These are phyloP conservation scores for Dicyrtomina minuta DNA, from an alignment of 2,888 invertebrate genomes.

Conservation along the genomic window DNA sequence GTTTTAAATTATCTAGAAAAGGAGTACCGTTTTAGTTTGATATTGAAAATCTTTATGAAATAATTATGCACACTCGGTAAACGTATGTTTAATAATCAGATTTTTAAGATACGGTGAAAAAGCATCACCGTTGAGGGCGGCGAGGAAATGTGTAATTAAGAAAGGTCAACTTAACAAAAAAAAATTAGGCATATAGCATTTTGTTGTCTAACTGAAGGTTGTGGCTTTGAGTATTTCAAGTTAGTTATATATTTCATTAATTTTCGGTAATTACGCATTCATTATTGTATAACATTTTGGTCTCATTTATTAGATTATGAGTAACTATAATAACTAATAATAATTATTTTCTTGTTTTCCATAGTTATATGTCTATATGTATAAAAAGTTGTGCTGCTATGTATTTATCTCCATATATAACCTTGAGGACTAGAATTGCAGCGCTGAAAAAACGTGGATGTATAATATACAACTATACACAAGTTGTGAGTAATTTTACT, in stretches of 20 bases:
- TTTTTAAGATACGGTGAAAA: slow-evolving; percentile 1
- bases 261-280: slow-evolving; percentile 18
- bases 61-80: background rate
- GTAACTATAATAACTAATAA: slow-evolving; percentile 11
- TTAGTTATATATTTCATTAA: background rate
- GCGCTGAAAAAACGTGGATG: slow-evolving; percentile 14
- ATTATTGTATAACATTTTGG: slow-evolving; percentile 27
- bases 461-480: background rate
- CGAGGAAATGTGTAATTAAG: background rate
- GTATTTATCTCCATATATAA: slow-evolving; percentile 4
- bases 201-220: slow-evolving; percentile 17
- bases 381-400: background rate
- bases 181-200: background rate
- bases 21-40: background rate
- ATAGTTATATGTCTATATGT: background rate
- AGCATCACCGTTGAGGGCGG: too few relatives aligned
- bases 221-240: slow-evolving; percentile 23
- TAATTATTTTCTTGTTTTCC: slow-evolving; percentile 7
- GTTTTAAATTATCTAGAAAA: background rate
- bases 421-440: background rate
- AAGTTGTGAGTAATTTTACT: slow-evolving; percentile 15
- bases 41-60: slow-evolving; percentile 14
- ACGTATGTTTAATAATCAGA: background rate
- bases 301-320: slow-evolving; percentile 22
- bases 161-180: slow-evolving; percentile 4